Conservation (phyloP, 2,888 invertebrate species). For the Esperia sulphurella region DNA sequence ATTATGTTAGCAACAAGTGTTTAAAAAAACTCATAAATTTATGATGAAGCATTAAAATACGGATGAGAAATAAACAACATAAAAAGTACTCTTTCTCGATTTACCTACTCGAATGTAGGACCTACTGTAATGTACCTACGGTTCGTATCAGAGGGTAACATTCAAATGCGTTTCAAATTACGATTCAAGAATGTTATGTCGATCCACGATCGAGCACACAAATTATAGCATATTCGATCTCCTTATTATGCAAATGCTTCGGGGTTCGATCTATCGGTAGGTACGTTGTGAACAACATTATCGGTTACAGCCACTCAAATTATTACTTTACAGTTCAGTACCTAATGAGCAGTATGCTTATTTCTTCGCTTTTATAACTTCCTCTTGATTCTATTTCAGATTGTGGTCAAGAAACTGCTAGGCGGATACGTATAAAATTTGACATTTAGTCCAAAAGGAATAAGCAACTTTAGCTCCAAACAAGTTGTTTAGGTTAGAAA, state of each 20-base stretch:
- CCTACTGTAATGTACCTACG: neutral
- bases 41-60: too few species aligned
- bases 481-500: neutral
- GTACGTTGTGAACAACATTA: conserved; percentile 26
- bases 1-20: too few species aligned
- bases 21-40: too few species aligned
- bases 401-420: too few species aligned
- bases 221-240: conserved; percentile 33
- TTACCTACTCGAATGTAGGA: neutral
- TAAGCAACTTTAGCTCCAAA: neutral
- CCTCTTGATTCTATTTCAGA: too few species aligned
- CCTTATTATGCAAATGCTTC: conserved; percentile 36
- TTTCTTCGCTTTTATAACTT: too few species aligned
- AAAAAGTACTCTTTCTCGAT: neutral
- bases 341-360: too few species aligned
- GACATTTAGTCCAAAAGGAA: neutral
- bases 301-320: conserved; percentile 20
- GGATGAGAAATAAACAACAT: neutral
- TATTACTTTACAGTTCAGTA: neutral
- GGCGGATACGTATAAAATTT: too few species aligned
- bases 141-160: conserved; percentile 9
- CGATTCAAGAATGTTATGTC: conserved; percentile 16
- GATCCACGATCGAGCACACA: conserved; percentile 28
- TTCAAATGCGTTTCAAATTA: conserved; percentile 19
- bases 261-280: conserved; percentile 21